Evolutionary conservation across 2,797 vertebrate genomes (phyloP), one percentile per base, ranked within the genome.

Genomic region (Hybognathus amarus): DNA sequence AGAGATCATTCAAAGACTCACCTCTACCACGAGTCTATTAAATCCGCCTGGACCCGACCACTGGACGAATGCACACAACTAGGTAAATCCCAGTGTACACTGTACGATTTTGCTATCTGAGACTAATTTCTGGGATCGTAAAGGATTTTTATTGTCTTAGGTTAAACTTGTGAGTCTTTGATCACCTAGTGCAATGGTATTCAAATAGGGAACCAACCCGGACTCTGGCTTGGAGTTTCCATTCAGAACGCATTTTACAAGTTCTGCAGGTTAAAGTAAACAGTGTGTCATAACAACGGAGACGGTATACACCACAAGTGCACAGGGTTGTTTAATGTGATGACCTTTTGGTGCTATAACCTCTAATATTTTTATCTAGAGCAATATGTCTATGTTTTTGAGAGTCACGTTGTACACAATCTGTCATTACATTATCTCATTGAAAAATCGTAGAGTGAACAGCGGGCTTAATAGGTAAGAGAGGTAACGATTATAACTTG

Each of bases 1-100:
- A 94, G 95, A 84, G 97, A 98, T 82, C 95, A 96, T 82, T 96
- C 95, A 85, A 96, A 96, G 89, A 95, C 94, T 91, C 95, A 95
- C 18, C 90, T 95, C n/a, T 99, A 97, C 0, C 95, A 99, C 87
- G 93, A 93, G 87, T 95, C 96, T 0, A 92, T 99, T 85, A 95
- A 92, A 77, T 96, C 95, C 59, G 95, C 95, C 20, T 95, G 93
- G 92, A 93, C 98, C 27, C 96, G 96, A 85, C 96, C 94, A 91
- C 94, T 98, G 90, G 96, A 96, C 92, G 95, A 95, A 91, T 94
- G 93, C 83, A 97, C 97, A 90, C 96, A 97, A 91, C 92, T 99
- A 89, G 97, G 97, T 99, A 90, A 97, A 94, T 40, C 10, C 50
- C 50, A 11, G 33, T 54, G 18, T 33, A 38, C 71, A 54, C 1